Evolutionary conservation across 2,888 invertebrate genomes (phyloP), one percentile per base, ranked within the genome.

Genomic region (Stictocephala bisonia): DNA sequence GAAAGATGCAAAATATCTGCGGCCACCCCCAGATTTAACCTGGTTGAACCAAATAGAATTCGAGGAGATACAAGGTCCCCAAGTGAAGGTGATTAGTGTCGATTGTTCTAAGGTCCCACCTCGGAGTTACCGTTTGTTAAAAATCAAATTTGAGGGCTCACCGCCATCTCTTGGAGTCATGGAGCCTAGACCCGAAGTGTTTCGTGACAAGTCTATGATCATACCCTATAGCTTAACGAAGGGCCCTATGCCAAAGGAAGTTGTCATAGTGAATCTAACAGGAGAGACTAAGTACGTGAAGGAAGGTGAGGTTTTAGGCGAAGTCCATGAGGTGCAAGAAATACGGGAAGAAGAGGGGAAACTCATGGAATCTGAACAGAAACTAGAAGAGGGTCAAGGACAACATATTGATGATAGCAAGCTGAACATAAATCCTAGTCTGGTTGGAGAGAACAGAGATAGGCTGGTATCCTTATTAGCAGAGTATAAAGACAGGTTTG

Each of bases 401-500:
- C 22, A 15, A 50, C 22, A 58, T 4, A 24, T 60, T 15, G n/a
- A 60, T 2, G 60, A 60, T 13, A 31, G 26, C 9, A 22, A 11
- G 18, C 20, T 60, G 26, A 22, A 60, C 3, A 15, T 60, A 1
- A 40, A 40, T n/a, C 60, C 60, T 2, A 2, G 24, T 4, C 7
- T 60, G 24, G 3, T 24, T 4, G 1, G 22, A 1, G 22, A 60
- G 13, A 9, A 22, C 15, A 7, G 60, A 35, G 9, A 60, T 22
- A 4, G 2, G 20, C 3, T 60, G 60, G 22, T 60, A 4, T 35
- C 22, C 7, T 40, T 60, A n/a, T 11, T 40, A 9, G 22, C 3
- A 40, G 22, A 60, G 26, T 60, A 24, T 18, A 31, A 40, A n/a
- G 60, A 60, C 41, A 35, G 35, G 15, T 60, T 60, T n/a, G 7